These are phyloP conservation scores for Poicephalus gulielmi DNA, from an alignment of 2,113 vertebrate species.

Conservation along the genomic window DNA sequence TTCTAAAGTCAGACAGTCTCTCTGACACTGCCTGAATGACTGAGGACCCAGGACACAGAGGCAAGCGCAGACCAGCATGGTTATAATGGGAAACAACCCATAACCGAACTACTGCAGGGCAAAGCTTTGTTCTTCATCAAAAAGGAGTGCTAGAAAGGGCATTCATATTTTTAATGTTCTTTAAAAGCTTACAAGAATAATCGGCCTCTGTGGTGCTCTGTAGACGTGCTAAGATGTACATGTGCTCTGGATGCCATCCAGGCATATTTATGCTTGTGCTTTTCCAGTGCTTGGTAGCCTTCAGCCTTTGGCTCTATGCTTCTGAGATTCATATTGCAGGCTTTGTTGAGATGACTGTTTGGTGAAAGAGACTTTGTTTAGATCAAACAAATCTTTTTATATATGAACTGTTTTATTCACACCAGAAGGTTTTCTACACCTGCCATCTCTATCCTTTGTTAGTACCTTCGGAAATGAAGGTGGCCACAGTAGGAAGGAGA, in stretches of 20 bases:
- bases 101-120: not conserved
- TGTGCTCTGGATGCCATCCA: not conserved
- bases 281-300: not conserved
- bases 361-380: not conserved
- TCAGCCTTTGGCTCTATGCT: not conserved
- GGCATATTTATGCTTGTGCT: not conserved
- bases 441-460: not conserved
- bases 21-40: not conserved
- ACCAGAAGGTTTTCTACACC: not conserved
- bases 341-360: not conserved
- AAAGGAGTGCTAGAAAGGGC: not conserved
- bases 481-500: not conserved
- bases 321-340: not conserved
- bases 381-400: not conserved
- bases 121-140: not conserved
- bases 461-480: not conserved
- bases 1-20: not conserved
- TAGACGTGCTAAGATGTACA: not conserved
- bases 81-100: not conserved
- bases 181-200: not conserved
- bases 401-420: not conserved
- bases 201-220: not conserved
- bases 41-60: not conserved
- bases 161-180: not conserved
- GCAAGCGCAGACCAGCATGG: accelerated